Evolutionary conservation across 2,113 vertebrate species (phyloP), one percentile per base, ranked within the genome.

Genomic region (Bagarius yarrelli): DNA sequence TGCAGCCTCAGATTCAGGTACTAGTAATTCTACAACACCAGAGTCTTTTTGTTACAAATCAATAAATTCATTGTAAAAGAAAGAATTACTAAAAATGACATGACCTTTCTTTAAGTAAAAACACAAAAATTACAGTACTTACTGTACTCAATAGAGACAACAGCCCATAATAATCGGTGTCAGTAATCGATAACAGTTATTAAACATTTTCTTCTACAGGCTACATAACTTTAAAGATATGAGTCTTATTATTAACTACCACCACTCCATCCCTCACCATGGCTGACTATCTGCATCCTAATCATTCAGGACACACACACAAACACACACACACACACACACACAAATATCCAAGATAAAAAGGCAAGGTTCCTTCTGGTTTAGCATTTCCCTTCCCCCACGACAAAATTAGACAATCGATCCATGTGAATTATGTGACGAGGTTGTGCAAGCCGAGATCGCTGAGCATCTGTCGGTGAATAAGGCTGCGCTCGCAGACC

Each of bases 331-430:
- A 64, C 34, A 47, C n/a, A 67, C 53, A 59, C 25, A 55, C 79
- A 52, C 63, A 61, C 30, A 19, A 3, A 40, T 8, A 40, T 8
- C 3, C 36, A 40, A 3, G 21, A 15, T 47, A 30, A 64, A 78
- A 79, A 40, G 16, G 30, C 76, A 56, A 57, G 63, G 61, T 78
- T 74, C 61, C 60, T 69, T 12, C 55, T 60, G 9, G 44, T 25
- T 44, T n/a, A 73, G 4, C 63, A 55, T 55, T 61, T 16, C 25
- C 50, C 34, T 25, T 25, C 61, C 70, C 66, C 36, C 69, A 75
- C 21, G 21, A 30, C 64, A 67, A 79, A 81, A 71, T 78, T 23
- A 83, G 55, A 72, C 34, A 78, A 83, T 63, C 64, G 82, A 83
- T 83, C 85, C 27, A 75, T 52, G 34, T 61, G 63, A 69, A 70